These are phyloP conservation scores for Tenthredo amoena DNA, from an alignment of 2,888 invertebrate genomes.

Conservation along the genomic window DNA sequence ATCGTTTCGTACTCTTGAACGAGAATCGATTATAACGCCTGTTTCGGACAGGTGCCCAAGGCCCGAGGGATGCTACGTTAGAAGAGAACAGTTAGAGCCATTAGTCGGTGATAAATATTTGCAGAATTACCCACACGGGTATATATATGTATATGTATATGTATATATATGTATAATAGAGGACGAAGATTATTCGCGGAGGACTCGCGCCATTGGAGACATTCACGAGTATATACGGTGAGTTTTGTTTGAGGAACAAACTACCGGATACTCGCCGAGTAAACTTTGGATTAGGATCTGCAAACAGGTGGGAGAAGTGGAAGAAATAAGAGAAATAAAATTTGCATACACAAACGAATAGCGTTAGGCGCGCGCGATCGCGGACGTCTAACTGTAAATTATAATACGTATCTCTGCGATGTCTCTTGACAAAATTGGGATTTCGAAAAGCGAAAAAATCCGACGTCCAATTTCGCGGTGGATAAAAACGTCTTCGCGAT, in stretches of 20 bases:
- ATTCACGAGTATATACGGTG: neutral
- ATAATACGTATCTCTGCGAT: neutral
- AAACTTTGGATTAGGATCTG: conserved; percentile 36
- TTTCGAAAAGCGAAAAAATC: neutral
- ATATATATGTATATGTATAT: neutral
- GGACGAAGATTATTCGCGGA: neutral
- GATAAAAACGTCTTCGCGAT: neutral
- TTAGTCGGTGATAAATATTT: conserved; percentile 1
- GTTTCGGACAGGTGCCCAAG: neutral
- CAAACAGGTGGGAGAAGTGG: neutral
- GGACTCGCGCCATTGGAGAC: neutral
- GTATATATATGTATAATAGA: no score
- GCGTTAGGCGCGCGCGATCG: conserved; percentile 25
- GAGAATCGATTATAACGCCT: neutral
- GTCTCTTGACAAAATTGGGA: neutral
- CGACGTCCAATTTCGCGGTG: neutral
- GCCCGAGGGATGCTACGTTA: neutral
- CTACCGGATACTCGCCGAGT: conserved; percentile 8
- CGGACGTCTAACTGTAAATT: conserved; percentile 13
- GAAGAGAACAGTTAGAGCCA: neutral
- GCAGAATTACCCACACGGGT: neutral
- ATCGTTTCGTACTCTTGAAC: neutral
- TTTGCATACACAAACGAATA: conserved; percentile 3
- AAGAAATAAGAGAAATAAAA: neutral
- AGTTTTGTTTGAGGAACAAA: conserved; percentile 15